Percentiles rank a stretch among this genome's conserved stretches.
phyloP scores from a whole-genome alignment of 2,797 vertebrate species.

The Rhinatrema bivittatum region DNA sequence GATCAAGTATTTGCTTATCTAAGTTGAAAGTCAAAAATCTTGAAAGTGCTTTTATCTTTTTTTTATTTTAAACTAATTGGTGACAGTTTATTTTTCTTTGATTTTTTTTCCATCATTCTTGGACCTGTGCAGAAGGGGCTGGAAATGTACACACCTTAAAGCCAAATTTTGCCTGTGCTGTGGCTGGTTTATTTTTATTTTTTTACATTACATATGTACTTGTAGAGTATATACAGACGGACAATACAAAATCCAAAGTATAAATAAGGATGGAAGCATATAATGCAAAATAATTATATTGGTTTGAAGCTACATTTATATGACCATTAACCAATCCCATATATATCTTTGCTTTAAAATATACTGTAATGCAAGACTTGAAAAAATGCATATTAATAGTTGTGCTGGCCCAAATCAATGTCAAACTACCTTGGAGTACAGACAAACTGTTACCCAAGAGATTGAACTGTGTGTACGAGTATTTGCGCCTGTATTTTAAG shows the following conservation, averaged over 20 bases:
- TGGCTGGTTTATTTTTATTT: neutral
- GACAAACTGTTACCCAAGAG: conserved; percentile 12
- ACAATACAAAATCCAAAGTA: neutral
- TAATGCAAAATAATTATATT: neutral
- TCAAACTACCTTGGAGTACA: conserved; percentile 8
- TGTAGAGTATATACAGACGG: neutral
- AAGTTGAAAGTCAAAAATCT: too few species aligned
- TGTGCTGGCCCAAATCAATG: conserved; percentile 20
- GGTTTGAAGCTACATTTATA: conserved; percentile 2
- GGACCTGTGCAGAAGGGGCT: neutral
- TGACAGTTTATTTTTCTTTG: too few species aligned
- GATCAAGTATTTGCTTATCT: too few species aligned
- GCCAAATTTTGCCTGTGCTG: neutral
- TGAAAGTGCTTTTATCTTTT: too few species aligned
- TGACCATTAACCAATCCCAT: conserved; percentile 14
- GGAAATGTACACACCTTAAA: neutral
- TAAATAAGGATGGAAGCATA: neutral
- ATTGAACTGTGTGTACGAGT: conserved; percentile 33
- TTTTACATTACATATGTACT: neutral
- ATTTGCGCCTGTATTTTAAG: conserved; percentile 39
- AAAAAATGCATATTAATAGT: conserved; percentile 32
- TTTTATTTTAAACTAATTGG: too few species aligned
- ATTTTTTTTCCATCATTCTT: too few species aligned
- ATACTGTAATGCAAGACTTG: conserved; percentile 35
- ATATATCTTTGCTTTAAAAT: conserved; percentile 28